These are phyloP conservation scores for Phenganax subtilis DNA, from an alignment of 92 coral and sea anemone species.

Conservation along the genomic window DNA sequence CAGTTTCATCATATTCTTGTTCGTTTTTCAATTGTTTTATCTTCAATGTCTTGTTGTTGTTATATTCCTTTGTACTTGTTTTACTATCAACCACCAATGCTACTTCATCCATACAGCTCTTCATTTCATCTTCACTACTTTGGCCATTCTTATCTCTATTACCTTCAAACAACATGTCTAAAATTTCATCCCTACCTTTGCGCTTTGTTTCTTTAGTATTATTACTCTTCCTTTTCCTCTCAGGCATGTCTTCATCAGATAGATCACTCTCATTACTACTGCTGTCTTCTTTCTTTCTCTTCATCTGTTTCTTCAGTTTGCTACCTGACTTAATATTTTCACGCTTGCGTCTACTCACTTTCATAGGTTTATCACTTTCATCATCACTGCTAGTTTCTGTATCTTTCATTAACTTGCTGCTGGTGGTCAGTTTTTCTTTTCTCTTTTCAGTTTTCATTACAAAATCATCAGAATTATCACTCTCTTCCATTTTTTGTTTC, in stretches of 20 bases:
- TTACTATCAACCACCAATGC: too few species aligned
- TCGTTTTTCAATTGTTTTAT: neutral
- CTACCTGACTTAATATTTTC: neutral
- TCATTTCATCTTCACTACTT: too few species aligned
- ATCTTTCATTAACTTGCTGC: neutral
- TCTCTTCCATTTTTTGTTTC: constrained; percentile 16
- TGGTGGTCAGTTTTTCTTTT: neutral
- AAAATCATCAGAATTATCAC: constrained; percentile 17
- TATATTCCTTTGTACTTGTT: too few species aligned
- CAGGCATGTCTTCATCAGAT: constrained; percentile 22
- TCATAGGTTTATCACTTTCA: neutral
- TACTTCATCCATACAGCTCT: too few species aligned
- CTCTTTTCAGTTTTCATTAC: constrained; percentile 2
- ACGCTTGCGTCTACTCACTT: neutral
- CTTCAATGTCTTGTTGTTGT: too few species aligned
- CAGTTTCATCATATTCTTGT: neutral
- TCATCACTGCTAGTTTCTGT: neutral
- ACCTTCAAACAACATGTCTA: neutral
- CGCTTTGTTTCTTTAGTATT: constrained; percentile 20
- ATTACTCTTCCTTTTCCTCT: constrained; percentile 14
- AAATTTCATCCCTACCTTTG: neutral
- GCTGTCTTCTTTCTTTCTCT: constrained; percentile 11
- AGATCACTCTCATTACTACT: constrained; percentile 1
- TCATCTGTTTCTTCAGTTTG: neutral
- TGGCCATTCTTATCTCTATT: too few species aligned